Evolutionary conservation across 1,140 invertebrate species (phyloP).

Genomic region (Drosophila bipectinata): DNA sequence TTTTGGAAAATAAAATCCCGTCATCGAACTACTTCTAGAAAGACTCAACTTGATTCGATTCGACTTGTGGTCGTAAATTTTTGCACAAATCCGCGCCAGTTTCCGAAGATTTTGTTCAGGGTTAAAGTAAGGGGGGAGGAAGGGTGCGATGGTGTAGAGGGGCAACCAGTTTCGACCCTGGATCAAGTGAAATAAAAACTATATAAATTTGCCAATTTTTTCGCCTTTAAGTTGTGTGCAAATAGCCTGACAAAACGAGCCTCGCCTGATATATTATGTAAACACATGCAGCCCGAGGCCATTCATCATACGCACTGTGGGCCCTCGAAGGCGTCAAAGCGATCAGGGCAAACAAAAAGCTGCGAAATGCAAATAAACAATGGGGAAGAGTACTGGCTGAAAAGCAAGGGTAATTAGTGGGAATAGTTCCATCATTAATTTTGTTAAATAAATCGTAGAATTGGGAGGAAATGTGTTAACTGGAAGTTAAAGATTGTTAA

Average conservation of each 20-base stretch:
- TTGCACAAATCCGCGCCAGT: not conserved
- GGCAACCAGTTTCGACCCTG: conserved; percentile 43
- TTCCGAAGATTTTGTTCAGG: conserved; percentile 31
- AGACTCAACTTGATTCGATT: conserved; percentile 36
- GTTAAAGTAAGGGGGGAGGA: conserved; percentile 4
- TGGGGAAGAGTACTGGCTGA: conserved; percentile 20
- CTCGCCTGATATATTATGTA: conserved; percentile 54
- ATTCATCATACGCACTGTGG: conserved; percentile 70
- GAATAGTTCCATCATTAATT: conserved; percentile 22
- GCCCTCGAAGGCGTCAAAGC: conserved; percentile 54
- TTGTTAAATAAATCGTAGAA: not conserved
- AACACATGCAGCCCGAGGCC: conserved; percentile 45
- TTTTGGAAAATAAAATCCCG: conserved; percentile 37
- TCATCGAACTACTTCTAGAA: conserved; percentile 49
- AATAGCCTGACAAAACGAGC: conserved; percentile 53
- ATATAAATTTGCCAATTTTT: conserved; percentile 46
- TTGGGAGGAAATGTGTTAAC: conserved; percentile 14
- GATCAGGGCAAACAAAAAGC: conserved; percentile 41
- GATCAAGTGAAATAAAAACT: conserved; percentile 38
- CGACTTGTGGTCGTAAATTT: conserved; percentile 37
- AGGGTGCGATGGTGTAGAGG: not conserved
- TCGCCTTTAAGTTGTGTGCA: conserved; percentile 46
- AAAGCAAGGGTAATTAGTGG: conserved; percentile 33
- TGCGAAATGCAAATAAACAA: conserved; percentile 56
- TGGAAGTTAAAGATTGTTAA: not conserved